Conservation (phyloP, 2,797 vertebrate genomes). For the Falco rusticolus region DNA sequence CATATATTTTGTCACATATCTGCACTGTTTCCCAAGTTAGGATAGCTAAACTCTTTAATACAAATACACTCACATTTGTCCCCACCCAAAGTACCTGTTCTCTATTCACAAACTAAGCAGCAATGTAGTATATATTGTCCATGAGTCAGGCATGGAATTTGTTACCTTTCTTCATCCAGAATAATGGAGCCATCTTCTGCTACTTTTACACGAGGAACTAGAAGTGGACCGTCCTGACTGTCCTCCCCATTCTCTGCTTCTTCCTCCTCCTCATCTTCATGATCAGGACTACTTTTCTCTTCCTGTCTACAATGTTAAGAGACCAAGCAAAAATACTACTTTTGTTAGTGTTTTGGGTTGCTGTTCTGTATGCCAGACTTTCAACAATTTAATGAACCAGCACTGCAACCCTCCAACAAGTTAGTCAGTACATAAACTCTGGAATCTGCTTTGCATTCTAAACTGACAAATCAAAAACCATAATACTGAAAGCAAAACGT, state of each 20-base stretch:
- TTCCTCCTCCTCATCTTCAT: conserved; percentile 68
- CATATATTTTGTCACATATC: neutral
- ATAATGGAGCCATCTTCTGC: conserved; percentile 97
- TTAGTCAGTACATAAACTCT: neutral
- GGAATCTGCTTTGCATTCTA: neutral
- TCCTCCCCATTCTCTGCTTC: conserved; percentile 72
- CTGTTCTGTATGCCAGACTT: neutral
- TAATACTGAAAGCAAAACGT: neutral
- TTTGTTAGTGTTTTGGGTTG: neutral
- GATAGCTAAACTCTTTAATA: neutral
- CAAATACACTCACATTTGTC: fast-evolving
- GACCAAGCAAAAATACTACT: neutral
- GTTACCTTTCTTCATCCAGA: conserved; percentile 94
- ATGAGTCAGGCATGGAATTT: neutral
- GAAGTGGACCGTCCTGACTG: conserved; percentile 80
- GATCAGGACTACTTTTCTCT: conserved; percentile 53
- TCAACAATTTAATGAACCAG: neutral
- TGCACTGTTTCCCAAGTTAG: neutral
- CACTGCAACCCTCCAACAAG: neutral
- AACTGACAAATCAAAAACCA: neutral
- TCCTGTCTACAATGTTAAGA: conserved; percentile 65
- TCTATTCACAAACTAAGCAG: neutral
- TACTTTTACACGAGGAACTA: conserved; percentile 95
- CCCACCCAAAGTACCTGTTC: neutral
- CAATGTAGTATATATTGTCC: neutral